Evolutionary conservation across 2,888 invertebrate genomes (phyloP).

Genomic region (Lymantria dispar): DNA sequence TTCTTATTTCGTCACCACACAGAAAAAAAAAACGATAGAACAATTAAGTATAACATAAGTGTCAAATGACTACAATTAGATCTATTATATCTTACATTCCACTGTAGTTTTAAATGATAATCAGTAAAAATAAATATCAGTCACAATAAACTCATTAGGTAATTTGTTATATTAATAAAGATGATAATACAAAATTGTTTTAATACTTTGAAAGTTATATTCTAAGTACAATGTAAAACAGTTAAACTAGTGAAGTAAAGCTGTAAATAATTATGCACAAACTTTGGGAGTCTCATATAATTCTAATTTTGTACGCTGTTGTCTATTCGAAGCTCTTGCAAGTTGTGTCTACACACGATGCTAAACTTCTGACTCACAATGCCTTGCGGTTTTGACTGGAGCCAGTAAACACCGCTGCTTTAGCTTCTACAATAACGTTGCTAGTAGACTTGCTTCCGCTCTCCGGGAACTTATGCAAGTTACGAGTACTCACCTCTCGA

Average conservation of each 20-base stretch:
- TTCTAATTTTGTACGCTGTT: background rate
- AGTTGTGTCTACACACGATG: background rate
- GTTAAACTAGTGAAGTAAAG: background rate
- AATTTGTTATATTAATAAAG: background rate
- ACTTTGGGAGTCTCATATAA: background rate
- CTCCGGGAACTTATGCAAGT: slow-evolving; percentile 35
- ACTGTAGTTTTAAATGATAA: too few species aligned
- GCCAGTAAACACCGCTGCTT: slow-evolving; percentile 43
- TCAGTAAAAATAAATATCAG: too few species aligned
- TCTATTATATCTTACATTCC: too few species aligned
- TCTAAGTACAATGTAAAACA: too few species aligned
- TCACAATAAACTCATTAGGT: too few species aligned
- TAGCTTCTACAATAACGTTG: slow-evolving; percentile 50
- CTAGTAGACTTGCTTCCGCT: slow-evolving; percentile 47
- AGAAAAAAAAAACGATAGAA: too few species aligned
- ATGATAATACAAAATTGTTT: background rate
- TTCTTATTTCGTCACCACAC: too few species aligned
- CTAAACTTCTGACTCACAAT: slow-evolving; percentile 18
- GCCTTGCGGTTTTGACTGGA: slow-evolving; percentile 15
- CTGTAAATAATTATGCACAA: background rate
- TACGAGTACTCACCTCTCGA: slow-evolving; percentile 34
- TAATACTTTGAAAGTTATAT: too few species aligned
- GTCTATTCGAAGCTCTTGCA: background rate
- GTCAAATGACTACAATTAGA: too few species aligned
- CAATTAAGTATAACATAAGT: too few species aligned